Conservation (phyloP, 2,797 vertebrate genomes). For the Gymnoscopelus braueri region DNA sequence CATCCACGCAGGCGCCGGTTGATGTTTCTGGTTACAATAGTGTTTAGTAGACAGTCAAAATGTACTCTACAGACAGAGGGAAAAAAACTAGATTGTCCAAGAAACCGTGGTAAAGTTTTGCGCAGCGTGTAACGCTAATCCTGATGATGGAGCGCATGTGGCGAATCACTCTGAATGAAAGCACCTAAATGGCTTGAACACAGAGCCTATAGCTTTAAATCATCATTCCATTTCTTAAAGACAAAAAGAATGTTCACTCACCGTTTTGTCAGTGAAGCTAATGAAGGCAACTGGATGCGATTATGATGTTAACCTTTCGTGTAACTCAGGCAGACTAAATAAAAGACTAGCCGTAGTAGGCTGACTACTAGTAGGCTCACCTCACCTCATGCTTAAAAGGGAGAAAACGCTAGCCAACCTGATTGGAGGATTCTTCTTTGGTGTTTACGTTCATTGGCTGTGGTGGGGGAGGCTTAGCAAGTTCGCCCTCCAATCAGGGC, state of each 20-base stretch:
- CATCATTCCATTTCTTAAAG: neutral
- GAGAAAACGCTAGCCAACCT: conserved; percentile 23
- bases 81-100: neutral
- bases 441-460: conserved; percentile 38
- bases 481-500: conserved; percentile 32
- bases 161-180: neutral
- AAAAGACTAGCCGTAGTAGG: no score
- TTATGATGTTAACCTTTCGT: conserved; percentile 9
- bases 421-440: conserved; percentile 12
- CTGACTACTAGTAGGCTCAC: no score
- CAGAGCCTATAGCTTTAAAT: neutral
- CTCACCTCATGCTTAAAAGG: conserved; percentile 35
- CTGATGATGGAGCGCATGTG: neutral
- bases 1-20: no score
- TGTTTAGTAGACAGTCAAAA: no score
- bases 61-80: no score
- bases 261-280: neutral
- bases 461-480: conserved; percentile 18
- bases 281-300: neutral
- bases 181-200: neutral
- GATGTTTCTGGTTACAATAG: no score
- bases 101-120: neutral
- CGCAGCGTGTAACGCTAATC: neutral
- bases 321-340: neutral
- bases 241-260: neutral